Evolutionary conservation across 2,888 invertebrate genomes (phyloP), one percentile per base, ranked within the genome.

Genomic region (Arenicola marina): DNA sequence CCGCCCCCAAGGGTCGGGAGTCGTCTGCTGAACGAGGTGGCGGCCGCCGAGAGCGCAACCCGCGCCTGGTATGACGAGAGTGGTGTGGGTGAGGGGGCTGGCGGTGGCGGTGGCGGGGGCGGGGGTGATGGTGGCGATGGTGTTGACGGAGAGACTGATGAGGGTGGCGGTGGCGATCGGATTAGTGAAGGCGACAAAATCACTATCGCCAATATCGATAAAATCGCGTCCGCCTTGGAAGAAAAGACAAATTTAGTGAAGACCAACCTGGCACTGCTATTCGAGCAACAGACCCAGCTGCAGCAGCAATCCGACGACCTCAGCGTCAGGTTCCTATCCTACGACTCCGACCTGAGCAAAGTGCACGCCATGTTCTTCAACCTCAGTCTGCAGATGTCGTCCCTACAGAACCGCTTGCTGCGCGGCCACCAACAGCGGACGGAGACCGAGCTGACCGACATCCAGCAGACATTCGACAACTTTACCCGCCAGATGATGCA

Each of bases 401-500:
- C 63, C 2, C 34, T 77, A 31, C 74, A 75, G 51, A 69, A 68
- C 4, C 67, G 69, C 56, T 44, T 77, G 26, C 62, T 72, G 2
- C 67, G 71, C 0, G 70, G 75, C 29, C 74, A 76, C 43, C 64
- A 77, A 21, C 73, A 74, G 1, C 68, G 71, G 34, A 73, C 74
- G 54, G 75, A 78, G 68, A 65, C 72, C 31, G 72, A 72, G 31
- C 61, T 78, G 29, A 74, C 75, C 48, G 68, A 75, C 4, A 71
- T 78, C 0, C 66, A 77, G 21, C 67, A 58, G 26, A 53, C 60
- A 2, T 64, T 69, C 55, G 24, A 74, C 1, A 79, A 78, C 63
- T 77, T 80, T 66, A 76, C 77, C 1, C 73, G 74, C 55, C 75
- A 76, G 62, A 73, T 93, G 29, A 29, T 53, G 29, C 24, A 59